Evolutionary conservation across 35 echinoderm and acorn worm species (phyloP), one percentile per base, ranked within the genome.

Genomic region (Ptychodera flava): DNA sequence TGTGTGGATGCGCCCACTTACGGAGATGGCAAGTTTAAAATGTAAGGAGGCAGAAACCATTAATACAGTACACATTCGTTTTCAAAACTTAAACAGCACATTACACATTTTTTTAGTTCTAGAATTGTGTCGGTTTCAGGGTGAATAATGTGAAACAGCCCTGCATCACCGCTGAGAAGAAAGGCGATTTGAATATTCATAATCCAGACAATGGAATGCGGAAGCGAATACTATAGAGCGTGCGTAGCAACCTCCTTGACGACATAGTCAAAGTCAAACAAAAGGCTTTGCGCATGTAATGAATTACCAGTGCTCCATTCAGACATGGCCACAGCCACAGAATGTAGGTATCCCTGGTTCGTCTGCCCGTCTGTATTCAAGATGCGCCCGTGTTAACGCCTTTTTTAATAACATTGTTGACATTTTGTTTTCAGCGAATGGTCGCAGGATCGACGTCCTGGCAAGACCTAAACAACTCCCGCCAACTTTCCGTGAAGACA

Each of bases 381-480:
- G n/a, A n/a, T n/a, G n/a, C n/a, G n/a, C n/a, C n/a, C n/a, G n/a
- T n/a, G n/a, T n/a, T n/a, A n/a, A n/a, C n/a, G n/a, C n/a, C n/a
- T n/a, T n/a, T n/a, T n/a, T n/a, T n/a, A n/a, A n/a, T n/a, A n/a
- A n/a, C n/a, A n/a, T n/a, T n/a, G n/a, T n/a, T n/a, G 45, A 12
- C 45, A 12, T 64, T 22, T 64, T 22, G 6, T 22, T 64, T 64
- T 12, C 45, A 64, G 45, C 45, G 22, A 64, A 64, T 22, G 22
- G 6, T 12, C 45, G 85, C 45, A 86, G 95, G 28, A 36, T 93
- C 31, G 89, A 97, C 80, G 82, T 91, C 28, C 87, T 97, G 30
- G 35, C 95, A 0, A 86, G 79, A 81, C 91, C 95, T 1, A 97
- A 97, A 82, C 86, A 93, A 77, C 77, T 97, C 33, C 95, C 91